Conservation (phyloP, 2,113 vertebrate species). For the Labeo catla region DNA sequence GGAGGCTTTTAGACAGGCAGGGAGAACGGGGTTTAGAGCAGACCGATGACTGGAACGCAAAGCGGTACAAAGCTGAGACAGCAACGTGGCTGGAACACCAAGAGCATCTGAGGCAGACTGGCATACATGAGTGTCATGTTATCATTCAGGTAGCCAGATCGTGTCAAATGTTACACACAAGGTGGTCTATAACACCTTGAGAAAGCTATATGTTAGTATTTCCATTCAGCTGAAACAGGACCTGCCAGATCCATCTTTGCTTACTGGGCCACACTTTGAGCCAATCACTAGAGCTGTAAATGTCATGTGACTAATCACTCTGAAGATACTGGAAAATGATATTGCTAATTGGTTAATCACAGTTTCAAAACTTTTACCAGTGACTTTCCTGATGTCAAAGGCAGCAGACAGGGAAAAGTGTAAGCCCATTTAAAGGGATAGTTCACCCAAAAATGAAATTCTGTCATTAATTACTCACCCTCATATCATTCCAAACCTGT, state of each 20-base stretch:
- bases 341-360: not conserved
- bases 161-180: not conserved
- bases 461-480: too few species aligned
- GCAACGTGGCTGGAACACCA: not conserved
- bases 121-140: not conserved
- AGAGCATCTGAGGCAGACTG: too few species aligned
- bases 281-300: not conserved
- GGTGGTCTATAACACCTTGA: not conserved
- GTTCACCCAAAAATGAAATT: too few species aligned
- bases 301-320: not conserved
- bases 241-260: not conserved
- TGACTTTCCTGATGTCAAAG: not conserved
- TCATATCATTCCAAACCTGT: too few species aligned
- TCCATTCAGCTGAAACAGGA: not conserved
- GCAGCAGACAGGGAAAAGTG: not conserved
- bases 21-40: slow-evolving; percentile 11
- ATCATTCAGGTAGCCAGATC: not conserved
- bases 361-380: not conserved
- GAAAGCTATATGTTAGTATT: not conserved
- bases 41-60: not conserved
- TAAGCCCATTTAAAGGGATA: not conserved
- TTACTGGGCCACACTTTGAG: not conserved
- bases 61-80: not conserved
- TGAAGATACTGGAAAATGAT: not conserved
- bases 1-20: slow-evolving; percentile 7